Evolutionary conservation across 2,888 invertebrate genomes (phyloP), one percentile per base, ranked within the genome.

Genomic region (Metalampra italica): DNA sequence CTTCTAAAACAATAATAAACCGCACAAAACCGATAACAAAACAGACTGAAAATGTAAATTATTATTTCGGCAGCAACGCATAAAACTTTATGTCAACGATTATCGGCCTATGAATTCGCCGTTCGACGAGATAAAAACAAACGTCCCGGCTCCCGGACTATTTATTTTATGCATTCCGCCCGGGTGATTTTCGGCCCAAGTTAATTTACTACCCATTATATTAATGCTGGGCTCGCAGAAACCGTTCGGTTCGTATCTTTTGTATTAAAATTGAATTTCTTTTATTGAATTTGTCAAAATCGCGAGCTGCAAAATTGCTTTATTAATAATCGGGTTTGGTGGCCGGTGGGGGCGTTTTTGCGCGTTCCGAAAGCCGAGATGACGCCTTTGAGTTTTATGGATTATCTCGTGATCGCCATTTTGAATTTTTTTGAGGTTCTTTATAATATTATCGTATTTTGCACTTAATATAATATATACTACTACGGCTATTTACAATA

Each of bases 111-210:
- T 53, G 49, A 57, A 59, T 57, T 59, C 59, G 11, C 46, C 55
- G 52, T 61, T 56, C 54, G 51, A 56, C 64, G 60, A 57, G 59
- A 53, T 51, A 53, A 59, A 59, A 70, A 70, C 66, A 59, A 57
- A 55, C 47, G 44, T 48, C 48, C 38, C 54, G 32, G 44, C 58
- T 64, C 63, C 52, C 57, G 50, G 52, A 51, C 66, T 69, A 73
- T 75, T 71, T 77, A 76, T 75, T 79, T 78, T 69, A 78, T 72
- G 66, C 60, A 72, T 79, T 75, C 71, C 66, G 54, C 53, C 56
- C 58, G 60, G 62, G 52, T 67, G 71, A 68, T 71, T 78, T 75
- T 68, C 66, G 65, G 67, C 56, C 53, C 54, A 60, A 69, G 70
- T 75, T 78, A 79, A 78, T 79, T 73, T 68, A 69, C 60, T 64